These are phyloP conservation scores for Sialia sialis DNA, from an alignment of 2,113 vertebrate genomes.

Conservation along the genomic window DNA sequence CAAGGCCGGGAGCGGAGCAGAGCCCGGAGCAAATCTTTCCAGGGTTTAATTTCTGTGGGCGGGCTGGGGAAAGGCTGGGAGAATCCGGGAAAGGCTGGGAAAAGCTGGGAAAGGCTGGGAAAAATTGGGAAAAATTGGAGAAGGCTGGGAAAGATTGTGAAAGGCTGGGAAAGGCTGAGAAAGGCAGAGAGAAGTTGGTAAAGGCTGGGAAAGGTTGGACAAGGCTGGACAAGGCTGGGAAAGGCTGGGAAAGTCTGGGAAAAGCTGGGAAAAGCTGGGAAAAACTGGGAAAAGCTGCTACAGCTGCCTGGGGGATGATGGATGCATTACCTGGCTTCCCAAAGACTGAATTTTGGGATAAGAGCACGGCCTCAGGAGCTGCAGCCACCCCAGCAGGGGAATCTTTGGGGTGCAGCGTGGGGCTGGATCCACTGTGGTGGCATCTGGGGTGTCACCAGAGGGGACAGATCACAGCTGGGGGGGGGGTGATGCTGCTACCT, in stretches of 20 bases:
- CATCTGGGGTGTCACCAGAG: neutral
- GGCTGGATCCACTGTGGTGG: rapidly evolving
- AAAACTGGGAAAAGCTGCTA: neutral
- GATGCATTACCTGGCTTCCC: neutral
- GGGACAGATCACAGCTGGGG: rapidly evolving
- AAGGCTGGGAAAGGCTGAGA: too few species aligned
- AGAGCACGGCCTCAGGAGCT: rapidly evolving
- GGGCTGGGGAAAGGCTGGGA: neutral
- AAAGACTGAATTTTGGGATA: neutral
- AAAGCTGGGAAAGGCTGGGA: too few species aligned
- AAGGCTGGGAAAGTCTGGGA: too few species aligned
- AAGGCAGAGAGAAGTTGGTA: too few species aligned
- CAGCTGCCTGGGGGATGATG: neutral
- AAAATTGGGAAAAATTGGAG: too few species aligned
- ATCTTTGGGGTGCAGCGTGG: neutral
- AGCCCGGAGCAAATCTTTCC: neutral
- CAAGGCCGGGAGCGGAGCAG: neutral
- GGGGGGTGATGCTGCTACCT: neutral
- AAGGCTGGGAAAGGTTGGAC: too few species aligned
- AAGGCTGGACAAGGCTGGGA: too few species aligned
- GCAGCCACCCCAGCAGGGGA: rapidly evolving
- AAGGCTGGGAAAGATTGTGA: too few species aligned
- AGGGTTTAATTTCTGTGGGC: neutral
- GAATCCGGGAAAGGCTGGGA: too few species aligned
- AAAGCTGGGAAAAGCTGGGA: too few species aligned